Percentiles rank a stretch among this genome's conserved stretches.
Conservation (phyloP, 2,888 invertebrate genomes). For the Hydroisotoma schaefferi region DNA sequence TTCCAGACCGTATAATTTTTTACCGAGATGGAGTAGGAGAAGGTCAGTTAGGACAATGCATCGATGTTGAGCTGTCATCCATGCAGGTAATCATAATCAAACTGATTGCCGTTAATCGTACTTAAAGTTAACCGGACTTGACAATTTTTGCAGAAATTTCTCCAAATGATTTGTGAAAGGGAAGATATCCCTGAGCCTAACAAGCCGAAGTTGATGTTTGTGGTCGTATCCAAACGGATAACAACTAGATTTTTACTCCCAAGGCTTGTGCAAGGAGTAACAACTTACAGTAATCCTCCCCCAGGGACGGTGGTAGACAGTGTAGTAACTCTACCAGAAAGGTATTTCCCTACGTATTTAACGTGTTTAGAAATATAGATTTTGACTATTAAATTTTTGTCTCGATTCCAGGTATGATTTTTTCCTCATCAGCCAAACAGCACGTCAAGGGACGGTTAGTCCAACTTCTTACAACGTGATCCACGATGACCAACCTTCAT, state of each 20-base stretch:
- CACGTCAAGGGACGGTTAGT: slow-evolving; percentile 51
- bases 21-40: slow-evolving; percentile 93
- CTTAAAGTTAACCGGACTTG: background rate
- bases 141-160: background rate
- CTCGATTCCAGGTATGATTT: background rate
- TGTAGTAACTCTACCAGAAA: slow-evolving; percentile 70
- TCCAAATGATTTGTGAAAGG: no score
- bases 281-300: slow-evolving; percentile 57
- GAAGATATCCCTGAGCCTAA: background rate
- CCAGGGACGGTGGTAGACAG: slow-evolving; percentile 86
- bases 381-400: background rate
- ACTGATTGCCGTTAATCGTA: background rate
- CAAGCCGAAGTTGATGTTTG: slow-evolving; percentile 64
- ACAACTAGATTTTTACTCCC: slow-evolving; percentile 52
- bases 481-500: slow-evolving; percentile 60
- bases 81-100: slow-evolving; percentile 55
- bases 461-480: slow-evolving; percentile 87
- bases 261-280: slow-evolving; percentile 50
- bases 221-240: slow-evolving; percentile 85
- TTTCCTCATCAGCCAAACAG: background rate
- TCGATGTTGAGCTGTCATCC: slow-evolving; percentile 75
- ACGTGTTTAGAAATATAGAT: background rate
- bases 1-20: slow-evolving; percentile 77
- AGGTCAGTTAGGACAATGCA: slow-evolving; percentile 69
- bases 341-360: slow-evolving; percentile 50